Conservation (phyloP, 2,113 vertebrate genomes). For the Leucopternis melanops region DNA sequence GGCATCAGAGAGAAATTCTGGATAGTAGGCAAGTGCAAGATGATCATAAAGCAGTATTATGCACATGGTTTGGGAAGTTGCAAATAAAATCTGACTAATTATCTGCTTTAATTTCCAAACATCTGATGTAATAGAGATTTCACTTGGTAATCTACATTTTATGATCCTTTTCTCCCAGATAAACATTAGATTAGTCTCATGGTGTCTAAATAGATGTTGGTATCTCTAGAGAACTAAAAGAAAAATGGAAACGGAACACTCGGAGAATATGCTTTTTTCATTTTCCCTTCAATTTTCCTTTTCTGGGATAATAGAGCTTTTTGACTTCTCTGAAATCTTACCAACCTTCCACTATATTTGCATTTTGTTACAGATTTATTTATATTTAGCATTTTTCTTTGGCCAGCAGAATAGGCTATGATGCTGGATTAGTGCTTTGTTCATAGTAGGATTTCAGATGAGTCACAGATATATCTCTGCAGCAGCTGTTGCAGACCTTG, state of each 20-base stretch:
- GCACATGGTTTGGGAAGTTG: background rate
- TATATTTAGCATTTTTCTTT: slow-evolving; percentile 29
- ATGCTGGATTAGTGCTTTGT: slow-evolving; percentile 30
- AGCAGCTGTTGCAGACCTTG: slow-evolving; percentile 53
- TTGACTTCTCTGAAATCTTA: background rate
- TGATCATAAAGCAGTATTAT: background rate
- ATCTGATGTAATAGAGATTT: background rate
- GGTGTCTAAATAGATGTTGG: background rate
- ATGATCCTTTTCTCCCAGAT: background rate
- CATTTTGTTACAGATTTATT: background rate
- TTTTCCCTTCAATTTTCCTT: background rate
- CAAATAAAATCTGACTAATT: background rate
- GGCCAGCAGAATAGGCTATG: background rate
- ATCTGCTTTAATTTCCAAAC: background rate
- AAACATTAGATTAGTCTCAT: background rate
- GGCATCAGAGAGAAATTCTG: background rate
- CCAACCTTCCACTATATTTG: background rate
- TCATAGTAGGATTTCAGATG: slow-evolving; percentile 48
- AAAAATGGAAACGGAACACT: background rate
- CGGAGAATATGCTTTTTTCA: background rate
- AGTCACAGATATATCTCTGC: slow-evolving; percentile 27
- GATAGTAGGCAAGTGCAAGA: background rate
- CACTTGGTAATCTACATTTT: background rate
- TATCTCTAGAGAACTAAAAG: background rate
- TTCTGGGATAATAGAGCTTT: background rate